Evolutionary conservation across 2,888 invertebrate species (phyloP), one percentile per base, ranked within the genome.

Genomic region (Ptychoptera contaminata): DNA sequence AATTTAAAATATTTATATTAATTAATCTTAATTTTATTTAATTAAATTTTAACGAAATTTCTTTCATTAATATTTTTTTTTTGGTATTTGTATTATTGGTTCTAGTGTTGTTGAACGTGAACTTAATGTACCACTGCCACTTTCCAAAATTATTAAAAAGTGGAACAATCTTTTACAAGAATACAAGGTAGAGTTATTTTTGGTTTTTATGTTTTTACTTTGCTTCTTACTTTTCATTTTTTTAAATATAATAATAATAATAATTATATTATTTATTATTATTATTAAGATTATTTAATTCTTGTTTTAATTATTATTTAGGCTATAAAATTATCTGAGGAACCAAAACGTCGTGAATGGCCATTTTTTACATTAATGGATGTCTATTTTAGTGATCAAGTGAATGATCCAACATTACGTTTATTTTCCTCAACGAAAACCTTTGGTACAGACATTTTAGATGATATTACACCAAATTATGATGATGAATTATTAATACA

Each of bases 111-210:
- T 66, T 45, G 66, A 66, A 50, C 58, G 65, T 43, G 66, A 66
- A 49, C 53, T 66, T 29, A 63, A 62, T 55, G 66, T 66, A 44
- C 66, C 66, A 47, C 54, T 66, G 51, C 66, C 66, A 9, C 56
- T 66, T 43, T 66, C 66, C 31, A 66, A 66, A 55, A 66, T 66
- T 48, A 66, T 66, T 48, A 66, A 66, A 53, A 66, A 66, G 56
- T 66, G 66, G 66, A 66, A 66, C 55, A 66, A 66, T 55, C 54
- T 66, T 43, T 53, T 66, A 49, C 66, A 66, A 56, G 66, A 66
- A 54, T 66, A 66, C 55, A 66, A 66, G 54, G 60, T 61, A 50
- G 55, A 50, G 50, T 32, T 32, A n/a, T 37, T 32, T 32, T 32
- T 32, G 2, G 31, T 23, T 29, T 40, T 40, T 40, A 5, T 29